A percentile compares a stretch with the other conserved stretches of the same genome.
These are phyloP conservation scores for Pachyuromys duprasi DNA, from an alignment of 2,797 vertebrate species.

Conservation along the genomic window DNA sequence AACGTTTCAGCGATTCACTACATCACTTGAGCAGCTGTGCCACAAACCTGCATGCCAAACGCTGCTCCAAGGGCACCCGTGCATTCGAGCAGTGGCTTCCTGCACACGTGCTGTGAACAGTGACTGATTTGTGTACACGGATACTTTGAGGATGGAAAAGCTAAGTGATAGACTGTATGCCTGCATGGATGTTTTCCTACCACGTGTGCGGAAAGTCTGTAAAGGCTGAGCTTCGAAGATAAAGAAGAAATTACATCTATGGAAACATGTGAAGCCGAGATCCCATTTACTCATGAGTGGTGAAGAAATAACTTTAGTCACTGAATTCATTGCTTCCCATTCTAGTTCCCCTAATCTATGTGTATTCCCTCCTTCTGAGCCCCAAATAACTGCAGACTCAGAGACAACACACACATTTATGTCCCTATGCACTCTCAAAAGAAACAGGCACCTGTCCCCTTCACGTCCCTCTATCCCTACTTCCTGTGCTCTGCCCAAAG, in stretches of 20 bases:
- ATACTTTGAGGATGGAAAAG: not conserved
- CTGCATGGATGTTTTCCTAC: not conserved
- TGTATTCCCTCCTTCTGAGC: not conserved
- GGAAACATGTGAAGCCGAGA: not conserved
- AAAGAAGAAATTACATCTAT: not conserved
- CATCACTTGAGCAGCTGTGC: not conserved
- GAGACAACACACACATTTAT: not conserved
- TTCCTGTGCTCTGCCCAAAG: too few relatives aligned
- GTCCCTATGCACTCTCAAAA: not conserved
- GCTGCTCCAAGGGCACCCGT: not conserved
- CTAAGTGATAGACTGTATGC: not conserved
- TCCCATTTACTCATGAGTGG: not conserved
- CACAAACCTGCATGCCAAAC: not conserved
- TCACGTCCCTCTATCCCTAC: too few relatives aligned
- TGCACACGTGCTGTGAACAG: not conserved
- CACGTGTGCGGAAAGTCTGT: not conserved
- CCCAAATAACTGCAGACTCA: not conserved
- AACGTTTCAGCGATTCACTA: not conserved
- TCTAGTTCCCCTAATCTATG: not conserved
- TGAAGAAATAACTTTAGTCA: not conserved
- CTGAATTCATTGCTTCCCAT: not conserved
- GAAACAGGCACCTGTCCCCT: not conserved
- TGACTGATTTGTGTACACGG: not conserved
- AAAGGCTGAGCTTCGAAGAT: not conserved
- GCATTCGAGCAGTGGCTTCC: not conserved